Evolutionary conservation across 2,797 vertebrate species (phyloP), one percentile per base, ranked within the genome.

Genomic region (Premnoplex brunnescens): DNA sequence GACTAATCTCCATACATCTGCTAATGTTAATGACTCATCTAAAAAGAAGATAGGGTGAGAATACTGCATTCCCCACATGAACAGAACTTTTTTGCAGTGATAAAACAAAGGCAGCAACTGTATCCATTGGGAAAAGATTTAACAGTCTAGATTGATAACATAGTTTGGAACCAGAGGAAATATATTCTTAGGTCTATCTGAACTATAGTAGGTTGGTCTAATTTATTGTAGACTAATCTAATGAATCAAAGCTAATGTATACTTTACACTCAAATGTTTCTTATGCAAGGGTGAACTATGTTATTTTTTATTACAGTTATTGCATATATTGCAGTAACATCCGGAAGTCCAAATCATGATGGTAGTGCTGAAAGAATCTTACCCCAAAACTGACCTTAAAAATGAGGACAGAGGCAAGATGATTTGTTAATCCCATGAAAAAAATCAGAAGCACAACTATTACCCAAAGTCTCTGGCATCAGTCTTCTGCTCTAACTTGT

Each of bases 401-500:
- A 68, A 14, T 37, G 39, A 92, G 32, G 19, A 72, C 36, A 88
- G 46, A 72, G 24, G 49, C 9, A 60, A 69, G 46, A 74, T 20
- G 8, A 85, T 44, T 77, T 85, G 10, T 46, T 64, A 77, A 89
- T 55, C n/a, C 43, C 7, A 24, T 30, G 34, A 26, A 52, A 87
- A 72, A 80, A 68, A 77, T 34, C 30, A 84, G 72, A 44, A 83
- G 21, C 34, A 73, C 28, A 72, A 36, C 58, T 54, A 36, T 34
- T 36, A 80, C 32, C 36, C 41, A 77, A 88, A 73, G 44, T 76
- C 49, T 51, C 34, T 39, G 74, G 41, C 52, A 89, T 82, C 59
- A 84, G 62, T 85, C 68, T 80, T 91, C 56, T 66, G 14, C 54
- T 88, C 24, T 20, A 91, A 96, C 62, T 89, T 72, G n/a, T 85